phyloP scores from a whole-genome alignment of 1,140 invertebrate genomes.

The Dufourea novaeangliae region DNA sequence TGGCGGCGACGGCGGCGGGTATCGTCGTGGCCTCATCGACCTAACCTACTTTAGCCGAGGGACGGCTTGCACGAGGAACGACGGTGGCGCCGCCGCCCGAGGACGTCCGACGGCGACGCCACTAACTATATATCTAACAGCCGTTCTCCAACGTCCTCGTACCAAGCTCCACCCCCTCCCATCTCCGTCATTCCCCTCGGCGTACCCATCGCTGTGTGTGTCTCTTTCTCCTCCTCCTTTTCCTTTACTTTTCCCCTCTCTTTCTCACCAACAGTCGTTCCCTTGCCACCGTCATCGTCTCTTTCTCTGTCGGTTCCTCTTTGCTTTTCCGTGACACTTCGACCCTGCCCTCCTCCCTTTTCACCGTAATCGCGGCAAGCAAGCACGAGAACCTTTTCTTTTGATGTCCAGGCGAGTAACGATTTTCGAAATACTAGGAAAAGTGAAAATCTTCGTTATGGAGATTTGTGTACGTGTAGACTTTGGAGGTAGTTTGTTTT shows the following conservation, averaged over 20 bases:
- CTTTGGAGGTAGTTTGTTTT: no score
- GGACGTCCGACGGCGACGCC: constrained; percentile 64
- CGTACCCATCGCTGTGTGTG: neutral
- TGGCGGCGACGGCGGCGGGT: constrained; percentile 23
- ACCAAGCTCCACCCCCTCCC: constrained; percentile 37
- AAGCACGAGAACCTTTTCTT: neutral
- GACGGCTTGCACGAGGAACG: constrained; percentile 65
- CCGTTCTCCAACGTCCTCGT: constrained; percentile 64
- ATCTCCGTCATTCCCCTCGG: neutral
- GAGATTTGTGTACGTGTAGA: no score
- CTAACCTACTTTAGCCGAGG: constrained; percentile 75
- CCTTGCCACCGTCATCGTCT: neutral
- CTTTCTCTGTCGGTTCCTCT: neutral
- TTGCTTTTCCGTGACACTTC: constrained; percentile 1
- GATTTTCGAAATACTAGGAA: constrained; percentile 25
- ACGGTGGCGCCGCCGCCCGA: constrained; percentile 64
- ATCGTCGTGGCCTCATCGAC: constrained; percentile 75
- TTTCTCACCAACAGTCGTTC: neutral
- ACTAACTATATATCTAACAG: constrained; percentile 51
- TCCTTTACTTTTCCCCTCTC: constrained; percentile 5
- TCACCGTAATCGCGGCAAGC: constrained; percentile 21
- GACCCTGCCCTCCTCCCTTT: neutral
- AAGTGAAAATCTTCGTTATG: no score
- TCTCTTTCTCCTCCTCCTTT: neutral
- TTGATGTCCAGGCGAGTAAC: neutral